Conservation (phyloP, 37 sponge, comb jelly and placozoan genomes). For the Beroe ovata region DNA sequence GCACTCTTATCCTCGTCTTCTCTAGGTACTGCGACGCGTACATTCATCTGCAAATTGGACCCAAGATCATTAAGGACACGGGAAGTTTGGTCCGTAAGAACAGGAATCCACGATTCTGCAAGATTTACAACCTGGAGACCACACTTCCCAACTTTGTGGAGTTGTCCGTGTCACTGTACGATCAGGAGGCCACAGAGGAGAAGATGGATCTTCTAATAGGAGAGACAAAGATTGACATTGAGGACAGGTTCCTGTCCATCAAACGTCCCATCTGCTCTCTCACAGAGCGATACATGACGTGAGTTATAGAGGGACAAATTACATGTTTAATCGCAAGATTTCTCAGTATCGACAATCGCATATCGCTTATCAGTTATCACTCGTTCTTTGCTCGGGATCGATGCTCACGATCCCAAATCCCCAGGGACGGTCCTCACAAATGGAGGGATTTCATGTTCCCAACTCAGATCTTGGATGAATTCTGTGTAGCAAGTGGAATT, state of each 20-base stretch:
- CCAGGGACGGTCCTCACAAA: constrained; percentile 7
- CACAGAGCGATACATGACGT: constrained; percentile 21
- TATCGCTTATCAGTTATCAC: too few species aligned
- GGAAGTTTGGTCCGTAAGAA: constrained; percentile 12
- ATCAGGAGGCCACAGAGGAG: constrained; percentile 12
- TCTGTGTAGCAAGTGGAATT: constrained; percentile 13
- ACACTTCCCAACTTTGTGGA: constrained; percentile 1
- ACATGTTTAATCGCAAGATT: too few species aligned
- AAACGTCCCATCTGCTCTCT: constrained; percentile 23
- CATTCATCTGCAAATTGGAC: constrained; percentile 17
- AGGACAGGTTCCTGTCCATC: constrained; percentile 1
- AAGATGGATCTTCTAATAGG: not conserved
- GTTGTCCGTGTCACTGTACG: constrained; percentile 2
- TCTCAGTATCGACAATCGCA: too few species aligned
- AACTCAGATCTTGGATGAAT: constrained; percentile 10
- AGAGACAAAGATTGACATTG: constrained; percentile 12
- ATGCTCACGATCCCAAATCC: too few species aligned
- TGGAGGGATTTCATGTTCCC: constrained; percentile 26
- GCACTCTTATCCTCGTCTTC: not conserved
- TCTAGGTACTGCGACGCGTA: constrained; percentile 15
- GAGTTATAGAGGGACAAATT: too few species aligned
- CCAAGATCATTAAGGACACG: not conserved
- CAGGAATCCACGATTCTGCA: constrained; percentile 7
- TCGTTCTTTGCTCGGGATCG: too few species aligned
- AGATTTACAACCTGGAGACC: constrained; percentile 15